A percentile compares a stretch with the other conserved stretches of the same genome.
Conservation (phyloP, 1,140 invertebrate genomes). For the Lasioglossum albipes region DNA sequence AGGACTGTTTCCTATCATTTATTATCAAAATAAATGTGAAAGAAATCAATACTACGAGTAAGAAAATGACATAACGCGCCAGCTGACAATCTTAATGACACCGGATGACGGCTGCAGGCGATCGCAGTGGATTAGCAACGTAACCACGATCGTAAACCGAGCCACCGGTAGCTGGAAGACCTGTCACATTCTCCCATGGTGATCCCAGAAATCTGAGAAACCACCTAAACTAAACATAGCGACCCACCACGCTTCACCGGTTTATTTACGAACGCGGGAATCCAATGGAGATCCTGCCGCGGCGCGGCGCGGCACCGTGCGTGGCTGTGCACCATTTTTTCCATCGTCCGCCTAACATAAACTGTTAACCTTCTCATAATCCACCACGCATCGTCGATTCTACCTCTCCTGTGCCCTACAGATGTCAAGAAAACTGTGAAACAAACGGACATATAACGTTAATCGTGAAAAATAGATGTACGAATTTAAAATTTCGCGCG, state of each 20-base stretch:
- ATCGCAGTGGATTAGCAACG: background rate
- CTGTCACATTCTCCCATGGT: slow-evolving; percentile 44
- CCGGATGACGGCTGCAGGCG: background rate
- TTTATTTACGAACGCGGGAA: slow-evolving; percentile 56
- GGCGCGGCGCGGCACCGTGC: background rate
- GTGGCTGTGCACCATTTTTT: background rate
- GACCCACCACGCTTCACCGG: slow-evolving; percentile 53
- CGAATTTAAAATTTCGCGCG: too few species aligned
- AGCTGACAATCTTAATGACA: background rate
- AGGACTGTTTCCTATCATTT: too few species aligned
- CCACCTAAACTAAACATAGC: slow-evolving; percentile 62
- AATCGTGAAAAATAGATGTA: too few species aligned
- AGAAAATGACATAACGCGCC: too few species aligned
- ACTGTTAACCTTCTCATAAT: background rate
- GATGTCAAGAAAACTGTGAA: too few species aligned
- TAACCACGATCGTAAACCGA: slow-evolving; percentile 20
- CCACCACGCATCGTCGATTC: background rate
- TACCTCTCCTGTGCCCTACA: too few species aligned
- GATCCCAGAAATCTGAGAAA: slow-evolving; percentile 61
- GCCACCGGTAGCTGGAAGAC: slow-evolving; percentile 35
- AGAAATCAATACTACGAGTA: too few species aligned
- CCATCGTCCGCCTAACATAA: background rate
- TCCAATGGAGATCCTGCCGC: slow-evolving; percentile 49
- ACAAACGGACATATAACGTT: too few species aligned
- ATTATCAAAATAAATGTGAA: too few species aligned